Evolutionary conservation across 2,888 invertebrate species (phyloP).

Genomic region (Marronus borbonicus): DNA sequence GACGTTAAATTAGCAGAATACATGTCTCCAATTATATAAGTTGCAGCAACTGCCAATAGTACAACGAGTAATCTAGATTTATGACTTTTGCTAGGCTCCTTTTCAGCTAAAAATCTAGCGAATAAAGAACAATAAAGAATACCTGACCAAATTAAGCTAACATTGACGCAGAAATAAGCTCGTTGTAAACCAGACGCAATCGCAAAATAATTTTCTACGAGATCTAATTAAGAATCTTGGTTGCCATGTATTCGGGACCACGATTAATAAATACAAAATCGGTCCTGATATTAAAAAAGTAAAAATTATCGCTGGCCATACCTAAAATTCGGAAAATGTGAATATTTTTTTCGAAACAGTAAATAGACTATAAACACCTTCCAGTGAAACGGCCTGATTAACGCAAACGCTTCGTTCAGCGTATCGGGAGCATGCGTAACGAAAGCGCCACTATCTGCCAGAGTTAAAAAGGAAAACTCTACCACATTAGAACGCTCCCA

Average conservation of each 20-base stretch:
- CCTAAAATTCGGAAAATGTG: constrained; percentile 67
- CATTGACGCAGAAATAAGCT: constrained; percentile 82
- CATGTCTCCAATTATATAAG: constrained; percentile 85
- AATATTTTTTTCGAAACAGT: too few species aligned
- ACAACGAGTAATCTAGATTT: constrained; percentile 81
- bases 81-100: constrained; percentile 76
- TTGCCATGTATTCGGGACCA: constrained; percentile 75
- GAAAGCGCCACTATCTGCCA: constrained; percentile 85
- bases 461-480: constrained; percentile 83
- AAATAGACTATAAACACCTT: constrained; percentile 70
- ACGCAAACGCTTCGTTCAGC: constrained; percentile 82
- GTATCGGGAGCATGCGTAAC: constrained; percentile 82
- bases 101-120: constrained; percentile 70
- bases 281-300: constrained; percentile 80
- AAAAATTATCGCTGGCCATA: constrained; percentile 81
- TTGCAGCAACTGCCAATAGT: constrained; percentile 81
- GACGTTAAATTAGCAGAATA: constrained; percentile 86
- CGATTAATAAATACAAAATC: constrained; percentile 79
- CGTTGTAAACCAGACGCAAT: constrained; percentile 83
- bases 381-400: constrained; percentile 82
- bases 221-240: constrained; percentile 66
- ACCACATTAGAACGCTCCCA: constrained; percentile 81
- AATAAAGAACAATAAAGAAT: too few species aligned
- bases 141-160: constrained; percentile 65
- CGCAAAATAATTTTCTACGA: constrained; percentile 70